Percentiles rank a stretch among this genome's conserved stretches.
Evolutionary conservation across 2,113 vertebrate genomes (phyloP).

Genomic region (Alexandromys fortis): DNA sequence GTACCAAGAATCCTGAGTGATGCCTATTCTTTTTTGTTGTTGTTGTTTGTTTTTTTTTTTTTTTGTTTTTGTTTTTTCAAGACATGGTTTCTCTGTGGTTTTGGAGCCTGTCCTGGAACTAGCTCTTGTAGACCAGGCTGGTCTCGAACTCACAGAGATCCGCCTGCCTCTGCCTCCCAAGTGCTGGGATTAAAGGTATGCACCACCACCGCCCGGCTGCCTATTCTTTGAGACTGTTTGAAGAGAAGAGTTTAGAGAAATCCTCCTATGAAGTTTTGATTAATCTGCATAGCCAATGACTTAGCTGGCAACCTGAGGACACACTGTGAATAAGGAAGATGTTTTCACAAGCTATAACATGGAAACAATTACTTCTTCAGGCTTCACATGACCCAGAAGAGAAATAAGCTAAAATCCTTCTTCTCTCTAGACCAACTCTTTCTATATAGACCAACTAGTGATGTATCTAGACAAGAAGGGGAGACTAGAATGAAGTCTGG

Average conservation of each 20-base stretch:
- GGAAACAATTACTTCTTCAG: background rate
- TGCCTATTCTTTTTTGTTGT: background rate
- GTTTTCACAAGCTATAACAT: slow-evolving; percentile 3
- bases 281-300: background rate
- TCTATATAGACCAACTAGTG: background rate
- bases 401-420: background rate
- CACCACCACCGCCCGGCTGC: too few relatives aligned
- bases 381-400: background rate
- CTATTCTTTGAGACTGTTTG: background rate
- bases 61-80: too few relatives aligned
- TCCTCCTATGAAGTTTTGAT: background rate
- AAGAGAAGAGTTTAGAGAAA: background rate
- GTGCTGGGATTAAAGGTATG: too few relatives aligned
- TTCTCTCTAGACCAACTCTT: background rate
- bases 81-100: too few relatives aligned
- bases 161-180: too few relatives aligned
- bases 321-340: background rate
- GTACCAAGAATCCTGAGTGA: background rate
- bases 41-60: too few relatives aligned
- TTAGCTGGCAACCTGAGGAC: background rate
- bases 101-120: too few relatives aligned
- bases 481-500: background rate
- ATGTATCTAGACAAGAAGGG: background rate
- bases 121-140: too few relatives aligned
- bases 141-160: too few relatives aligned